These are phyloP conservation scores for Petrocephalus microphthalmus DNA, from an alignment of 2,113 vertebrate genomes.

Conservation along the genomic window DNA sequence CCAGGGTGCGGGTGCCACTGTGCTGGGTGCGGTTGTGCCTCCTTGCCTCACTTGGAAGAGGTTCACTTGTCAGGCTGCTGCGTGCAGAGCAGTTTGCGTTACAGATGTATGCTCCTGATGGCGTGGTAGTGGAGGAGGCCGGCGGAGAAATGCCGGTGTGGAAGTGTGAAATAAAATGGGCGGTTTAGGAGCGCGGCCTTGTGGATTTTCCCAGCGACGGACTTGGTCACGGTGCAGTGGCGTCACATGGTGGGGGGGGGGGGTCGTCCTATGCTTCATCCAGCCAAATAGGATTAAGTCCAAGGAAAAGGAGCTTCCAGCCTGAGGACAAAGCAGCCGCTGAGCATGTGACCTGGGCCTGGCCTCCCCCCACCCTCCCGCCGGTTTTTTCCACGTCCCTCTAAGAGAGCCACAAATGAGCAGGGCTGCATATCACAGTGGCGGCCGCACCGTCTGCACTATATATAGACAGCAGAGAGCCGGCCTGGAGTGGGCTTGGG, in stretches of 20 bases:
- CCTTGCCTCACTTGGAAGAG: not conserved
- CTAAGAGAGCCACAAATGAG: slow-evolving; percentile 5
- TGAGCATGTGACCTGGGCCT: slow-evolving; percentile 14
- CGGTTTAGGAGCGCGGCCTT: not conserved
- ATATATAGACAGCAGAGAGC: slow-evolving; percentile 7
- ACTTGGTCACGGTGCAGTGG: not conserved
- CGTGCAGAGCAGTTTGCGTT: not conserved
- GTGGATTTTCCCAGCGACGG: not conserved
- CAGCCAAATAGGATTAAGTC: slow-evolving; percentile 25
- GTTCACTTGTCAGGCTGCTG: not conserved
- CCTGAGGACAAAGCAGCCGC: slow-evolving; percentile 14
- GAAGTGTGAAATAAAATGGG: not conserved
- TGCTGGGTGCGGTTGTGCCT: not conserved
- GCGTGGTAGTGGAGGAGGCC: not conserved
- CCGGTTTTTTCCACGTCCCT: not conserved
- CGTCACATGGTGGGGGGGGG: not conserved
- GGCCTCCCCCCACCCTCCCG: not conserved
- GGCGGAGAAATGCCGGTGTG: not conserved
- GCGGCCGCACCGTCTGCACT: not conserved
- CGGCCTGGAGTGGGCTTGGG: not conserved
- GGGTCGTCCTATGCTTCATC: not conserved
- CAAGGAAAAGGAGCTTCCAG: not conserved
- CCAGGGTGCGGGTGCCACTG: not conserved
- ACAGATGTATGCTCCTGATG: not conserved
- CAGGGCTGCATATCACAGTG: not conserved